These are phyloP conservation scores for Capromys pilorides DNA, from an alignment of 2,797 vertebrate genomes.

Conservation along the genomic window DNA sequence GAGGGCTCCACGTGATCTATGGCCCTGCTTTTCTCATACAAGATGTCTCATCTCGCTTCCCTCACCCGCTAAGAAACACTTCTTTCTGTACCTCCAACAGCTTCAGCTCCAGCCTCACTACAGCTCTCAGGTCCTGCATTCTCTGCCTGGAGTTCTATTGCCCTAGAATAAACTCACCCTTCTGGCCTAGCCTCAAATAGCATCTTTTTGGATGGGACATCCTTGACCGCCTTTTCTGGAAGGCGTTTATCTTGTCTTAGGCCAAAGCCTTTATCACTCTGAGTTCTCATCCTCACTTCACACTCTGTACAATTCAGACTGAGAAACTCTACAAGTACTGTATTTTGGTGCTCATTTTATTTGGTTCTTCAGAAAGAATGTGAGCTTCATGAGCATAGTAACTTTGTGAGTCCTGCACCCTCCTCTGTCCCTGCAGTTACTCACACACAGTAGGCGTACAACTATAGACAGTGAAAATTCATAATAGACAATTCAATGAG, in stretches of 20 bases:
- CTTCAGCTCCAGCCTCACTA: neutral
- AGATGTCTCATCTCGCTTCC: neutral
- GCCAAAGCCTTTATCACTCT: neutral
- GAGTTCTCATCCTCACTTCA: neutral
- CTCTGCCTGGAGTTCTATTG: neutral
- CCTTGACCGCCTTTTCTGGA: neutral
- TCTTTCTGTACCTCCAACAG: neutral
- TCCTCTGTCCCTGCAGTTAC: neutral
- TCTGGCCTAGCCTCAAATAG: neutral
- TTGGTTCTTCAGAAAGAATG: neutral
- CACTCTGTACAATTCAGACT: neutral
- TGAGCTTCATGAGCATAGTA: neutral
- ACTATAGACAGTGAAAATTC: neutral
- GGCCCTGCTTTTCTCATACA: neutral
- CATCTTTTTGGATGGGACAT: neutral
- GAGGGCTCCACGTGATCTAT: neutral
- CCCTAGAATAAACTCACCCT: neutral
- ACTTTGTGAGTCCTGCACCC: neutral
- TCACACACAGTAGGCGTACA: neutral
- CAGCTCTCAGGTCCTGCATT: neutral
- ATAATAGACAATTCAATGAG: neutral
- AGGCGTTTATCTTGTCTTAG: neutral
- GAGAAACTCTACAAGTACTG: neutral
- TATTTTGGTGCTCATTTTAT: neutral
- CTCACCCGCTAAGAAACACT: neutral